These are phyloP conservation scores for Leptoclinus maculatus DNA, from an alignment of 2,797 vertebrate species.

Conservation along the genomic window DNA sequence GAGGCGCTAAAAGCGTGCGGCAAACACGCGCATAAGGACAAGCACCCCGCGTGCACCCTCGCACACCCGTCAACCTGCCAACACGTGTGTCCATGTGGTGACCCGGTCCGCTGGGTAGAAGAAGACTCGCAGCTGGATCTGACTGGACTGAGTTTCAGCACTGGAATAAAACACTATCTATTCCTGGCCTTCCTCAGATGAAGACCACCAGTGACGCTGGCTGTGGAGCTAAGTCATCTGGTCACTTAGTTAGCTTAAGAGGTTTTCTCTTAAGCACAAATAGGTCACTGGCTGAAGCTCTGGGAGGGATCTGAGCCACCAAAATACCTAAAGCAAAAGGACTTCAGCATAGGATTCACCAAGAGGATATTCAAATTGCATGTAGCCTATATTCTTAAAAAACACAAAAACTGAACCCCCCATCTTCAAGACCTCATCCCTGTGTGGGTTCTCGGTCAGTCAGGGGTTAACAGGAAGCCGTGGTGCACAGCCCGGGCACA, in stretches of 20 bases:
- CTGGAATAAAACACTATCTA: conserved; percentile 54
- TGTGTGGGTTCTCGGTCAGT: conserved; percentile 38
- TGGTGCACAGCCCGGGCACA: conserved; percentile 57
- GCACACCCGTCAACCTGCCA: conserved; percentile 70
- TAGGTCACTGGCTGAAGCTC: conserved; percentile 56
- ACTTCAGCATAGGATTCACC: background rate
- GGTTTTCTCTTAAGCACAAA: conserved; percentile 58
- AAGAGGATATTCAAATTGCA: background rate
- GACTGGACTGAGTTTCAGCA: conserved; percentile 23
- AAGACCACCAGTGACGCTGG: conserved; percentile 37
- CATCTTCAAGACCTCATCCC: background rate
- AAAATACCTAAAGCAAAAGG: conserved; percentile 20
- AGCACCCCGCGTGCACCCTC: conserved; percentile 23
- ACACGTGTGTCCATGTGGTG: conserved; percentile 43
- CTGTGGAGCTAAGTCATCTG: conserved; percentile 5
- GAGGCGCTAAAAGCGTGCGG: conserved; percentile 70
- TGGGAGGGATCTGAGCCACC: conserved; percentile 33
- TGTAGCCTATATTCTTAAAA: background rate
- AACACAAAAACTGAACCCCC: background rate
- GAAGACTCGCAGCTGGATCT: background rate
- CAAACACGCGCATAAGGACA: conserved; percentile 40
- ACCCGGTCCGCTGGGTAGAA: conserved; percentile 2
- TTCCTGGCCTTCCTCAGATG: conserved; percentile 43
- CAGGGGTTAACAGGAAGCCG: conserved; percentile 85
- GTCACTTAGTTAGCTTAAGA: conserved; percentile 38